Percentiles rank a stretch among this genome's conserved stretches.
phyloP scores from a whole-genome alignment of 2,888 invertebrate species.

The Psylliodes chrysocephalus region DNA sequence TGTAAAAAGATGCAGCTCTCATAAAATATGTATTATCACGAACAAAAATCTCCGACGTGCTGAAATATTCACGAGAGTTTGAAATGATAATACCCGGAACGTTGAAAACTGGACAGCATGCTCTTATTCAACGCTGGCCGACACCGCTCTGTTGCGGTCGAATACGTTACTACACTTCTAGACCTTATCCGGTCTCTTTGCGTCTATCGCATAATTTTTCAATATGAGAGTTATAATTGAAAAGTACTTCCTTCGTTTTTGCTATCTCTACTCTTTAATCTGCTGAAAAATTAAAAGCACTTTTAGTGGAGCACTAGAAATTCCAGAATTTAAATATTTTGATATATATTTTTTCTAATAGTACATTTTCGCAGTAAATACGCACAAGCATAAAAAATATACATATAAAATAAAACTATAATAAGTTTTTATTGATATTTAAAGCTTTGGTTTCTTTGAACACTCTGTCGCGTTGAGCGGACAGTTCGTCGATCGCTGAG shows the following conservation, averaged over 20 bases:
- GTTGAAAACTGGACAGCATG: slow-evolving; percentile 48
- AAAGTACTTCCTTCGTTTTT: slow-evolving; percentile 2
- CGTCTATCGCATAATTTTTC: slow-evolving; percentile 8
- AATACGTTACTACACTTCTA: slow-evolving; percentile 51
- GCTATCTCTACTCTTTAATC: background rate
- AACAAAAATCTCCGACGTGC: slow-evolving; percentile 62
- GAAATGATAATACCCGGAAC: slow-evolving; percentile 53
- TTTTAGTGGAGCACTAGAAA: no score
- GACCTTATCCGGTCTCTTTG: slow-evolving; percentile 13
- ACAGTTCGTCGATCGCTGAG: no score
- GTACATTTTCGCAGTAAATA: no score
- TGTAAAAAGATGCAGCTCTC: slow-evolving; percentile 57
- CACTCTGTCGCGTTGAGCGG: no score
- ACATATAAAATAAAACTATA: no score
- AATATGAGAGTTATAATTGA: slow-evolving; percentile 11
- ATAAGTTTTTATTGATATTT: no score
- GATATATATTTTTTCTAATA: no score
- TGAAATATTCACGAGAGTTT: slow-evolving; percentile 61
- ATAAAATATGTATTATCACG: slow-evolving; percentile 65
- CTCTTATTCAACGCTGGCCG: slow-evolving; percentile 45
- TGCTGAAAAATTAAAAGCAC: no score
- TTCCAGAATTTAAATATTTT: no score
- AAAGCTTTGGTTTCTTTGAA: no score
- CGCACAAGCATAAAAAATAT: no score
- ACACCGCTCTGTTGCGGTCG: no score